Evolutionary conservation across 2,797 vertebrate genomes (phyloP).

Genomic region (Dendrocincla fuliginosa): DNA sequence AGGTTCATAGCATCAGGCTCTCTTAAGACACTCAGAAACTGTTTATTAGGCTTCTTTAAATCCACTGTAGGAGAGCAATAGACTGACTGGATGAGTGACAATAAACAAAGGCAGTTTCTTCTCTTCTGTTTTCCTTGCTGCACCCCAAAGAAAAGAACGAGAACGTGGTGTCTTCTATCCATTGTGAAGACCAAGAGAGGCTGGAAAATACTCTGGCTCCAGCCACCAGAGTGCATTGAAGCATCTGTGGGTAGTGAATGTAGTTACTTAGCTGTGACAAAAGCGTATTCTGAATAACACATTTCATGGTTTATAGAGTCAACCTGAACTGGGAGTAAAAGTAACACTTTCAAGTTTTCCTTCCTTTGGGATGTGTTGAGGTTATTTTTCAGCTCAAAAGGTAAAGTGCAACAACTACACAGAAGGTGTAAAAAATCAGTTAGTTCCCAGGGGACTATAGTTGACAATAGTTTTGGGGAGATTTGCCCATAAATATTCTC

Average conservation of each 20-base stretch:
- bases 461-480: no score
- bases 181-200: not conserved
- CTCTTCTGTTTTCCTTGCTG: not conserved
- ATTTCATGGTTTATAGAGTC: not conserved
- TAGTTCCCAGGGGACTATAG: no score
- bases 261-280: not conserved
- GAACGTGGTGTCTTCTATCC: not conserved
- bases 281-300: not conserved
- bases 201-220: not conserved
- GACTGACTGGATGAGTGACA: not conserved
- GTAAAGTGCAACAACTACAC: not conserved
- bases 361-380: not conserved
- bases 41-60: not conserved
- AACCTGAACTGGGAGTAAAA: not conserved
- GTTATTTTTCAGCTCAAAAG: not conserved
- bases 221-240: not conserved
- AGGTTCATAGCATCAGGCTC: not conserved
- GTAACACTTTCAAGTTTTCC: not conserved
- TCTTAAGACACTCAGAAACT: not conserved
- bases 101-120: not conserved
- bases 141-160: not conserved
- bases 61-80: not conserved
- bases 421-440: not conserved
- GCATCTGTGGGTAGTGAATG: not conserved
- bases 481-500: no score